Evolutionary conservation across 2,797 vertebrate genomes (phyloP).

Genomic region (Prionace glauca): DNA sequence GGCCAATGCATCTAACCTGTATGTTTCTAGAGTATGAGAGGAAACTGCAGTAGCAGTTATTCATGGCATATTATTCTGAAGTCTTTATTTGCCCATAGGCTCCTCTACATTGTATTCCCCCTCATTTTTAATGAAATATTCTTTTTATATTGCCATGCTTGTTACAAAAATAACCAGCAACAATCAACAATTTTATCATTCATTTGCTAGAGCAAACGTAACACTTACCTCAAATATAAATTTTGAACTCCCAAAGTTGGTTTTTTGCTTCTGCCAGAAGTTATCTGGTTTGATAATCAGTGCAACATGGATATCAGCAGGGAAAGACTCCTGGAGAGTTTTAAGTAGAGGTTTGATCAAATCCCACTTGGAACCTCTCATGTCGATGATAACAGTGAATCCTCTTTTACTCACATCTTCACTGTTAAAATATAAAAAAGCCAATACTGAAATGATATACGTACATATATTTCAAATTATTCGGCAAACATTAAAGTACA

Average conservation of each 20-base stretch:
- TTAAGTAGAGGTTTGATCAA: slow-evolving; percentile 95
- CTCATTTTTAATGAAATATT: neutral
- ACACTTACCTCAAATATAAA: slow-evolving; percentile 90
- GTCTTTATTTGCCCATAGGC: neutral
- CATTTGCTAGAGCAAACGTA: neutral
- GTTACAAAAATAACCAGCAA: neutral
- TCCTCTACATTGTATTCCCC: neutral
- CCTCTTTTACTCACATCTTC: slow-evolving; percentile 96
- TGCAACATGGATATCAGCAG: slow-evolving; percentile 89
- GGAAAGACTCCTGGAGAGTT: slow-evolving; percentile 92
- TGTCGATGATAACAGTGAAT: slow-evolving; percentile 97
- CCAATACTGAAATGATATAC: neutral
- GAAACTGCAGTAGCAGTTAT: too few species aligned
- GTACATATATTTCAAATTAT: neutral
- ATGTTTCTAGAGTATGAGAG: too few species aligned
- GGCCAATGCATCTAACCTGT: too few species aligned
- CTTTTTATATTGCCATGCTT: neutral
- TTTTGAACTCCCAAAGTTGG: slow-evolving; percentile 96
- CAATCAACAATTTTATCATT: neutral
- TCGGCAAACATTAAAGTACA: neutral
- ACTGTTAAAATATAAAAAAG: slow-evolving; percentile 54
- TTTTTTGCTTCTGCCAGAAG: slow-evolving; percentile 99
- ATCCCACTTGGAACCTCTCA: slow-evolving; percentile 98
- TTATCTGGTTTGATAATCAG: slow-evolving; percentile 99
- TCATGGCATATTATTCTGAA: neutral